These are phyloP conservation scores for Centrocercus urophasianus DNA, from an alignment of 2,113 vertebrate species.

Conservation along the genomic window DNA sequence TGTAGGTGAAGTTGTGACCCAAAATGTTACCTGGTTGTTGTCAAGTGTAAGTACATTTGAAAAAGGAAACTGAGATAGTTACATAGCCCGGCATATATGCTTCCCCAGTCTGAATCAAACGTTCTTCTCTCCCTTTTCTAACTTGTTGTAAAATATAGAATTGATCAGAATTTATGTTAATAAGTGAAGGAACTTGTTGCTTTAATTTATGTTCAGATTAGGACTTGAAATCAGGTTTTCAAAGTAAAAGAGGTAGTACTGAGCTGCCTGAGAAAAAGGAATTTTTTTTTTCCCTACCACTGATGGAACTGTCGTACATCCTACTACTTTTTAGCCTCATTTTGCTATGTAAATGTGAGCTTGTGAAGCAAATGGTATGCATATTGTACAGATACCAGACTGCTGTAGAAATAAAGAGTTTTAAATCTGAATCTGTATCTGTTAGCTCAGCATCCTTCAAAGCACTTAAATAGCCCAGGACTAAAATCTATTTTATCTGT, in stretches of 20 bases:
- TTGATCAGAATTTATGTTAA: background rate
- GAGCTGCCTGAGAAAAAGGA: background rate
- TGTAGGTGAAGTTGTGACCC: background rate
- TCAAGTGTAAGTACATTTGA: background rate
- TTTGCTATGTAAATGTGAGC: background rate
- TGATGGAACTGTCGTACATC: background rate
- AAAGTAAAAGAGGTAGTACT: background rate
- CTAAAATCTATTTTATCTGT: background rate
- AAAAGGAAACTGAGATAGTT: background rate
- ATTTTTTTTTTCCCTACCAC: constrained; percentile 10
- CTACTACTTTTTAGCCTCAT: background rate
- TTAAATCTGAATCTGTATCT: background rate
- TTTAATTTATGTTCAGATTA: background rate
- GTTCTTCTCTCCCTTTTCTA: background rate
- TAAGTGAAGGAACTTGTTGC: background rate
- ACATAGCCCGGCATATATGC: background rate
- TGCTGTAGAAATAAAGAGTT: background rate
- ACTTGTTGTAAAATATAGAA: background rate
- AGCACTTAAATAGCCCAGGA: background rate
- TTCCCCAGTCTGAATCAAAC: background rate
- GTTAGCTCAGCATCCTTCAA: background rate
- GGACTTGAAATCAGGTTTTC: background rate
- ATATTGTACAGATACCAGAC: background rate
- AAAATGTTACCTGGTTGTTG: background rate
- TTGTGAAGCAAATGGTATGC: background rate